A percentile compares a stretch with the other conserved stretches of the same genome.
These are phyloP conservation scores for Netelia virgata DNA, from an alignment of 2,888 invertebrate species.

Conservation along the genomic window DNA sequence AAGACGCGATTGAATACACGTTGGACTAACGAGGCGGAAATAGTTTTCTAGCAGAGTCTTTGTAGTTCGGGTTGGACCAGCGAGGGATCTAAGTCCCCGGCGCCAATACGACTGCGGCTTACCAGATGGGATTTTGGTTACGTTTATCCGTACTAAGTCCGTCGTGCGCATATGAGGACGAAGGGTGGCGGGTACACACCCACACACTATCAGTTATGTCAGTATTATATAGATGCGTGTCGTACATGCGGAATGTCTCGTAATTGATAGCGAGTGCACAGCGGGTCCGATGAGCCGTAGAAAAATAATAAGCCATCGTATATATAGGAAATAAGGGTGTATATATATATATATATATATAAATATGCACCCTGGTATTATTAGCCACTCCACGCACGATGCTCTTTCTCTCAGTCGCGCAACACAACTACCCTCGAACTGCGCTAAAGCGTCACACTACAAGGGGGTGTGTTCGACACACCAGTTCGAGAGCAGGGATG, in stretches of 20 bases:
- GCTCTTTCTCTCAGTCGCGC: slow-evolving; percentile 59
- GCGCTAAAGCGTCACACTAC: slow-evolving; percentile 33
- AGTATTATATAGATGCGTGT: slow-evolving; percentile 69
- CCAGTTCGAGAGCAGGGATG: slow-evolving; percentile 2
- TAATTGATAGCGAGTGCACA: slow-evolving; percentile 84
- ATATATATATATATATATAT: slow-evolving; percentile 39
- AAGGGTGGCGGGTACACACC: slow-evolving; percentile 44
- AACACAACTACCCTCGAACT: slow-evolving; percentile 45
- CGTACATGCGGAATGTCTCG: slow-evolving; percentile 80
- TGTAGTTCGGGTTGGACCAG: slow-evolving; percentile 40
- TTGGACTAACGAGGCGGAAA: slow-evolving; percentile 31
- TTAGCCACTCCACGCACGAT: slow-evolving; percentile 78
- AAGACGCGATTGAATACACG: slow-evolving; percentile 42
- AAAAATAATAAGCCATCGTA: slow-evolving; percentile 84
- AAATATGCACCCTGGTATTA: slow-evolving; percentile 75
- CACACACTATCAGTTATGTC: slow-evolving; percentile 50
- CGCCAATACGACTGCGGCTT: slow-evolving; percentile 69
- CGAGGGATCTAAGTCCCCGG: slow-evolving; percentile 52
- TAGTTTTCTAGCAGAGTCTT: slow-evolving; percentile 14
- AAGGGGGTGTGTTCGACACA: slow-evolving; percentile 33
- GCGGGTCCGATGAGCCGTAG: slow-evolving; percentile 84
- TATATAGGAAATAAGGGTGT: slow-evolving; percentile 58
- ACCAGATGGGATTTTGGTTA: slow-evolving; percentile 84
- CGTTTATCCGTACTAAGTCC: slow-evolving; percentile 82
- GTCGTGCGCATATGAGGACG: slow-evolving; percentile 61